Percentiles rank a stretch among this genome's conserved stretches.
These are phyloP conservation scores for Tarsius wallacei DNA, from an alignment of 2,797 vertebrate genomes.

Conservation along the genomic window DNA sequence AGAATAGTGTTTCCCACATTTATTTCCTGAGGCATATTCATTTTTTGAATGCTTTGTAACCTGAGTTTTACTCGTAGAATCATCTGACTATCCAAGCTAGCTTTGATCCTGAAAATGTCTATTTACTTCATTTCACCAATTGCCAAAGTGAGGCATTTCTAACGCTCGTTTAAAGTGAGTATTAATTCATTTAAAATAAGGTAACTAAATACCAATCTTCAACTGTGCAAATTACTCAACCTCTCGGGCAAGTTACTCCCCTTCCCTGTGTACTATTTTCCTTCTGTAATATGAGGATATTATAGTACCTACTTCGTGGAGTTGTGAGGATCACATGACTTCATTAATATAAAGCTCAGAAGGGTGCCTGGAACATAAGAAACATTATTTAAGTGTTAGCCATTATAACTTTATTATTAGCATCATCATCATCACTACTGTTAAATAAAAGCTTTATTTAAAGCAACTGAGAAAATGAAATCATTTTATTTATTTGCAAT, in stretches of 20 bases:
- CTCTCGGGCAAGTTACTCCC: neutral
- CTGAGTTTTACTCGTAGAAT: neutral
- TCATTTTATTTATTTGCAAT: conserved; percentile 8
- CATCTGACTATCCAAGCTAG: neutral
- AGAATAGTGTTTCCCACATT: neutral
- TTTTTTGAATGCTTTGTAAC: neutral
- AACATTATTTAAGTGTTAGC: neutral
- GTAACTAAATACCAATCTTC: neutral
- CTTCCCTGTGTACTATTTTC: neutral
- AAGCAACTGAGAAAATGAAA: neutral
- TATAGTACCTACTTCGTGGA: neutral
- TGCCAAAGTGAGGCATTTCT: conserved; percentile 12
- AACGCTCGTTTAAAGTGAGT: neutral
- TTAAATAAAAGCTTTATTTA: conserved; percentile 27
- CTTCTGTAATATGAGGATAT: neutral
- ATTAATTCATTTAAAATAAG: neutral
- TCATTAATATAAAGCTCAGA: neutral
- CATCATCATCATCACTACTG: neutral
- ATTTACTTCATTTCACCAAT: neutral
- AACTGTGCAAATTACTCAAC: neutral
- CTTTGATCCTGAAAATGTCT: neutral
- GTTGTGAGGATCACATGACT: neutral
- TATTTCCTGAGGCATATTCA: neutral
- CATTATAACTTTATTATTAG: conserved; percentile 2
- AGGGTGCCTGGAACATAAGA: neutral